Percentiles rank a stretch among this genome's conserved stretches.
These are phyloP conservation scores for Sebastes nivosus DNA, from an alignment of 2,797 vertebrate genomes.

Conservation along the genomic window DNA sequence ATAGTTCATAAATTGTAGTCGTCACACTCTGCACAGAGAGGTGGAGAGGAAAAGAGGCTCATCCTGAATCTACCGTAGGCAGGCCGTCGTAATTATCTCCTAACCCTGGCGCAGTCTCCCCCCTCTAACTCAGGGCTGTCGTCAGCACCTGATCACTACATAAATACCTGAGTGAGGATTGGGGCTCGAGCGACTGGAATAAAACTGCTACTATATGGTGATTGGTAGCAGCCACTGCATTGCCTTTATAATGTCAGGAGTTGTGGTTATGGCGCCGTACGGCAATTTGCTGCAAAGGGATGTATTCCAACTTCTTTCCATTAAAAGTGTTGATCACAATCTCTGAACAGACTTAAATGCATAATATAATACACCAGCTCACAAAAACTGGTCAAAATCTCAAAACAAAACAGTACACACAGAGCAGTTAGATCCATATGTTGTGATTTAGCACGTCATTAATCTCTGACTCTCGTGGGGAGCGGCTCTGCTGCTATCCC, in stretches of 20 bases:
- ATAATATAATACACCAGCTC: neutral
- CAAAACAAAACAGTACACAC: constrained; percentile 14
- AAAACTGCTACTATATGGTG: constrained; percentile 27
- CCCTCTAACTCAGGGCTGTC: constrained; percentile 62
- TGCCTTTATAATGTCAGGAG: constrained; percentile 23
- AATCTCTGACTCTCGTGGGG: constrained; percentile 65
- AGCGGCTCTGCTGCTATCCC: constrained; percentile 26
- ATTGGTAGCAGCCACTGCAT: constrained; percentile 29
- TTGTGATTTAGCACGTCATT: constrained; percentile 60
- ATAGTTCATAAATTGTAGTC: constrained; percentile 54
- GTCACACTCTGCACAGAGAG: constrained; percentile 6
- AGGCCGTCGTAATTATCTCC: constrained; percentile 57
- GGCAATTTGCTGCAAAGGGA: constrained; percentile 12
- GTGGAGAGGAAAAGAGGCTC: neutral
- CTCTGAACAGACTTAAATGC: neutral
- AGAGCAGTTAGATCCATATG: constrained; percentile 40
- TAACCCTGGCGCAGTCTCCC: constrained; percentile 1
- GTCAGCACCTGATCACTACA: constrained; percentile 49
- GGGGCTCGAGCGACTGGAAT: neutral
- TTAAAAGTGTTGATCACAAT: neutral
- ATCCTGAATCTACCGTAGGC: constrained; percentile 36
- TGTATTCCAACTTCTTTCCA: neutral
- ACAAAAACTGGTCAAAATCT: neutral
- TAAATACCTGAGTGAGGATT: constrained; percentile 53
- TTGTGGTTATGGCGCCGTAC: neutral